These are phyloP conservation scores for Aleiodes alternator DNA, from an alignment of 2,888 invertebrate genomes.

Conservation along the genomic window DNA sequence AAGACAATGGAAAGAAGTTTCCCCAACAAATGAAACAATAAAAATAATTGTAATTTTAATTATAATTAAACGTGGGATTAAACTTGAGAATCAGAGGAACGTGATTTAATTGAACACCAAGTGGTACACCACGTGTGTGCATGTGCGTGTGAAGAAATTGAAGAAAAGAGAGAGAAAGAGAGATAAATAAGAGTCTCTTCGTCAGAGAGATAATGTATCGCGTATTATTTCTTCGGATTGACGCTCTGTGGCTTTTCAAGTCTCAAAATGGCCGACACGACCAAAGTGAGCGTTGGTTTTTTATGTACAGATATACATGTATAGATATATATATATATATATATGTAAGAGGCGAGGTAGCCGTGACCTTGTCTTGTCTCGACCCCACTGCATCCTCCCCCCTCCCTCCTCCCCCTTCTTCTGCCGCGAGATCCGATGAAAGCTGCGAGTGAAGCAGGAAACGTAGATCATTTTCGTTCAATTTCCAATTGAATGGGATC, in stretches of 20 bases:
- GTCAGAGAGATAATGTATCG: slow-evolving; percentile 62
- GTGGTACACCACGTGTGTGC: not conserved
- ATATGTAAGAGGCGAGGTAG: slow-evolving; percentile 64
- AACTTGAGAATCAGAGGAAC: slow-evolving; percentile 22
- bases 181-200: slow-evolving; percentile 48
- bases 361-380: slow-evolving; percentile 74
- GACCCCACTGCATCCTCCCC: slow-evolving; percentile 57
- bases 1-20: slow-evolving; percentile 19
- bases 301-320: too few relatives aligned
- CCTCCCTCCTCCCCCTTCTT: not conserved
- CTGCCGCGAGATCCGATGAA: not conserved
- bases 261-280: slow-evolving; percentile 69
- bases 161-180: slow-evolving; percentile 37
- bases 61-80: slow-evolving; percentile 33
- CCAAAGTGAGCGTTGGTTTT: slow-evolving; percentile 41
- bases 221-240: slow-evolving; percentile 62
- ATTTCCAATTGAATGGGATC: too few relatives aligned
- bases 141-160: not conserved
- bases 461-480: slow-evolving; percentile 8
- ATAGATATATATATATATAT: not conserved
- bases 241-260: slow-evolving; percentile 59
- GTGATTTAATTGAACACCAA: slow-evolving; percentile 17
- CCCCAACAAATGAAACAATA: slow-evolving; percentile 8
- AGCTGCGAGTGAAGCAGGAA: slow-evolving; percentile 1
- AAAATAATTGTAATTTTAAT: not conserved